phyloP scores from a whole-genome alignment of 2,888 invertebrate genomes.

The Cynaeus angustus region DNA sequence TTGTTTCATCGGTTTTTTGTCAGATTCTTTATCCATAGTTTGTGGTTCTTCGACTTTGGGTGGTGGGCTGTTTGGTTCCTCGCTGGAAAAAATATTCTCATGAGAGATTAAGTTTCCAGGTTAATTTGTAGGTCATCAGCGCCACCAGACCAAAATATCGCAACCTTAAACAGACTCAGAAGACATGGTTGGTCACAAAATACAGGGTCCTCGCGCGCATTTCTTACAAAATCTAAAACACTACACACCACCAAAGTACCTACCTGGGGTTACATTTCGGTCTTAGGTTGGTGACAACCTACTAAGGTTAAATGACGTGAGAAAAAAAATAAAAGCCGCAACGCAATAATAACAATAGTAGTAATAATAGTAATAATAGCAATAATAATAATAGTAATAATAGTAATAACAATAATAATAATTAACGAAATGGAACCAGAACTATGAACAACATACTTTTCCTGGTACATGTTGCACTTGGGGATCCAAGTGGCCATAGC shows the following conservation, averaged over 20 bases:
- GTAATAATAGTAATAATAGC: too few relatives aligned
- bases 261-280: constrained; percentile 64
- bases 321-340: neutral
- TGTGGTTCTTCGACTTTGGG: neutral
- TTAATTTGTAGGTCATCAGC: constrained; percentile 61
- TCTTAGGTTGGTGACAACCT: constrained; percentile 68
- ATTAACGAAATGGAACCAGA: too few relatives aligned
- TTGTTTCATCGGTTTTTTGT: neutral
- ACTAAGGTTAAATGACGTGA: constrained; percentile 35
- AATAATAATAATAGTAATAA: too few relatives aligned
- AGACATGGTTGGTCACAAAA: neutral
- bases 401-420: too few relatives aligned
- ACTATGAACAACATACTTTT: constrained; percentile 51
- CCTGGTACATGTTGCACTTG: constrained; percentile 74
- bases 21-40: neutral
- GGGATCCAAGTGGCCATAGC: constrained; percentile 85
- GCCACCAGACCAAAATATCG: constrained; percentile 70
- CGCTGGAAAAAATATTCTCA: constrained; percentile 58
- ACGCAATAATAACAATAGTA: too few relatives aligned
- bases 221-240: too few relatives aligned
- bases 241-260: too few relatives aligned
- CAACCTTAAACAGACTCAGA: constrained; percentile 50
- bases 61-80: constrained; percentile 41
- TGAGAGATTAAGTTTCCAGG: constrained; percentile 42
- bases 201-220: too few relatives aligned